Conservation (phyloP, 2,888 invertebrate species). For the Lasius platythorax region DNA sequence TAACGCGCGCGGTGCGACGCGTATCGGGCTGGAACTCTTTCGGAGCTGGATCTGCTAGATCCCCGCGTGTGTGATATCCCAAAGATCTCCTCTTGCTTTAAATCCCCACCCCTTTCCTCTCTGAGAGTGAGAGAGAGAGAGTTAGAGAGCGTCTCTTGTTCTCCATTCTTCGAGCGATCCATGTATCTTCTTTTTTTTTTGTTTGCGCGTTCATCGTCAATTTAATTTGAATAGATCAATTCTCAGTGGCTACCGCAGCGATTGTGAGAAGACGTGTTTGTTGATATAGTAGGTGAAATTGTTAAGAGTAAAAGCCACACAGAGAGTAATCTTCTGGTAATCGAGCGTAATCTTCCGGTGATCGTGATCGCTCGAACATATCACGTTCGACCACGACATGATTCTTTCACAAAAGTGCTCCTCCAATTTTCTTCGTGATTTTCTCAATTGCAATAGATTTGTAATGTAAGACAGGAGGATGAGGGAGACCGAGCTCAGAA, state of each 20-base stretch:
- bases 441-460: background rate
- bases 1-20: constrained; percentile 69
- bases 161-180: constrained; percentile 22
- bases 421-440: background rate
- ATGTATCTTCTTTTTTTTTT: background rate
- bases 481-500: background rate
- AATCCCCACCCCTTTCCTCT: background rate
- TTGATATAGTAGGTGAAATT: constrained; percentile 7
- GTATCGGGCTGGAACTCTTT: constrained; percentile 62
- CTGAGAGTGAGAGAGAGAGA: background rate
- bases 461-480: background rate
- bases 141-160: background rate
- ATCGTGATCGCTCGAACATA: background rate
- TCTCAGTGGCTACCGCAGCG: background rate
- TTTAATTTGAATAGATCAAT: constrained; percentile 30
- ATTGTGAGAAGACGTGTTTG: background rate
- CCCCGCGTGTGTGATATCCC: constrained; percentile 53
- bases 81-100: constrained; percentile 60
- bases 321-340: background rate
- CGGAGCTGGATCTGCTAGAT: constrained; percentile 42
- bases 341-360: background rate
- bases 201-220: background rate
- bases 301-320: background rate
- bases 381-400: background rate
- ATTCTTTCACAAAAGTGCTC: background rate